Base-by-base conservation (phyloP, 2,113 vertebrate species). In the Calyptomena viridis region DNA sequence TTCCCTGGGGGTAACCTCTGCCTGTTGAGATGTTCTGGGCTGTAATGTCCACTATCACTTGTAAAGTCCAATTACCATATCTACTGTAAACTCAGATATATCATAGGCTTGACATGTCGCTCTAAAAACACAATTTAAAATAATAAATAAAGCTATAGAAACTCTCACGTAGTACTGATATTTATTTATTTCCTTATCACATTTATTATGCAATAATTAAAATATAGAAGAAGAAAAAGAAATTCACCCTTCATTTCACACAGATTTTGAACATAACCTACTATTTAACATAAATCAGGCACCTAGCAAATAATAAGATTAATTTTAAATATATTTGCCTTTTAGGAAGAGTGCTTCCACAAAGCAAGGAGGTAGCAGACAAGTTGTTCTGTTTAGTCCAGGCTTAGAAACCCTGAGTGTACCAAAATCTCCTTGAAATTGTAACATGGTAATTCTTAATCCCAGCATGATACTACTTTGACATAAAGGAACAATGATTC, bases 341-440 rank as follows among this genome's bases (percentile, higher is more conserved):
- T 82, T 71, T 71, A 44, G 25, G 15, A 80, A 44, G 78, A 28
- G 18, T 53, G 9, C n/a, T 31, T 68, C 18, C 62, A 64, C 18
- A 58, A 87, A 74, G 52, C 15, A 24, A 24, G 17, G 67, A 71
- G 14, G 40, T 35, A 67, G 50, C 55, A 90, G 59, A 85, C 2
- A 89, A 88, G 55, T 67, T 73, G 9, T 8, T 76, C 35, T 55
- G 8, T 71, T 96, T 33, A 74, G 37, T 16, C 25, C 23, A 59
- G 31, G 47, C 44, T 84, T 72, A 75, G 50, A 69, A 83, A 84
- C 25, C 52, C 44, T 4, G 16, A 72, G 23, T 55, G 14, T 14
- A 50, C 53, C 52, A 28, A 90, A 90, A 93, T 76, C 56, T 91
- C 88, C 77, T 95, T 93, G 94, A 96, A 81, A 81, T 79, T 40